Percentiles rank a stretch among this genome's conserved stretches.
phyloP scores from a whole-genome alignment of 2,797 vertebrate species.

The Darevskia mixta region DNA sequence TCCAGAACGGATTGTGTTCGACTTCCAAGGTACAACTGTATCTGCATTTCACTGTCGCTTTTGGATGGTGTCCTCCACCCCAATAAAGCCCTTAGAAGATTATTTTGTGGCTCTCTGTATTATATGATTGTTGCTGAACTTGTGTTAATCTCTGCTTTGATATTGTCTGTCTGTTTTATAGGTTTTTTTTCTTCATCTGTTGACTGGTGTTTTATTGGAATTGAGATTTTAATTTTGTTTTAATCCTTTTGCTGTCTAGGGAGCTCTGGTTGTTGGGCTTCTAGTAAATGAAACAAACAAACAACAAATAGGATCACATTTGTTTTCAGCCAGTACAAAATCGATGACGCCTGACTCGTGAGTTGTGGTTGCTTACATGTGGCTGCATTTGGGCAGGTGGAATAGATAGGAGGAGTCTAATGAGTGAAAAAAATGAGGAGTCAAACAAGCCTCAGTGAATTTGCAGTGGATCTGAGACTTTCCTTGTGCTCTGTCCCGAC shows the following conservation, averaged over 20 bases:
- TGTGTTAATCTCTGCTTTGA: background rate
- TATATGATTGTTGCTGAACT: background rate
- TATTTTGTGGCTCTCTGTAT: background rate
- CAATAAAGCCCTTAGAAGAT: background rate
- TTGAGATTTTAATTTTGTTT: background rate
- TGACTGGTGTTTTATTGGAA: background rate
- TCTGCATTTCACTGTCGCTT: background rate
- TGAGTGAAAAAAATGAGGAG: background rate
- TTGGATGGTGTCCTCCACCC: background rate
- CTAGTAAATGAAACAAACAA: too few relatives aligned
- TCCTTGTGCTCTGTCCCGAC: too few relatives aligned
- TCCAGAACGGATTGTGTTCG: fast-evolving
- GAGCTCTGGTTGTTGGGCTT: background rate
- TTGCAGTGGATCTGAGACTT: background rate
- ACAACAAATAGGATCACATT: background rate
- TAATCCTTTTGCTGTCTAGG: background rate
- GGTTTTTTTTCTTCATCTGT: background rate
- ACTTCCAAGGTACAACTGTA: too few relatives aligned
- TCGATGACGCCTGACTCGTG: too few relatives aligned
- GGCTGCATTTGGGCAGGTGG: background rate
- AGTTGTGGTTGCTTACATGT: background rate
- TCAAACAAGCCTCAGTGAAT: background rate
- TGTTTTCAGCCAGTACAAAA: background rate
- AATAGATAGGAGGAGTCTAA: background rate
- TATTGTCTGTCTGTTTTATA: background rate